These are phyloP conservation scores for Amblyjoppa proteus DNA, from an alignment of 2,888 invertebrate genomes.

Conservation along the genomic window DNA sequence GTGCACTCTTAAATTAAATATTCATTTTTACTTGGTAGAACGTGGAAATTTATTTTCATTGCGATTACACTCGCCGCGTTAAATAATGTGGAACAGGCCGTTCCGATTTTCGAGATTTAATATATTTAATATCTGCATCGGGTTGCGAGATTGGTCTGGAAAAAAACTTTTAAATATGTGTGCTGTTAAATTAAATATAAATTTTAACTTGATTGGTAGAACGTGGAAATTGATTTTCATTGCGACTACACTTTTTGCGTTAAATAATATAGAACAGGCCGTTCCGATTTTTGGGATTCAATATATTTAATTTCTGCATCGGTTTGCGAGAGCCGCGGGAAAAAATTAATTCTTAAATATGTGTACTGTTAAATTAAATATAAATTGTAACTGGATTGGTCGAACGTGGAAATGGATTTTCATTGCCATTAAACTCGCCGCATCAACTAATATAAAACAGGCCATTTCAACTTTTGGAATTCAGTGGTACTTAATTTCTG, in stretches of 20 bases:
- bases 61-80: not conserved
- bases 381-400: not conserved
- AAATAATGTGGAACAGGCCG: not conserved
- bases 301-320: not conserved
- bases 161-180: not conserved
- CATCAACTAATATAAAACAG: too few species aligned
- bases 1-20: not conserved
- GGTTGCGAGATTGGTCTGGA: not conserved
- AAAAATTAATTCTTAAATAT: not conserved
- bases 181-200: not conserved
- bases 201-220: not conserved
- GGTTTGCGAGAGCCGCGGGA: too few species aligned
- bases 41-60: not conserved
- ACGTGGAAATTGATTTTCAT: not conserved
- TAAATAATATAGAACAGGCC: too few species aligned
- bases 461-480: too few species aligned
- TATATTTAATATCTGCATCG: not conserved
- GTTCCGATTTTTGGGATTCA: not conserved
- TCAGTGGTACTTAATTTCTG: too few species aligned
- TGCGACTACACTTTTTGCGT: not conserved
- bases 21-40: not conserved
- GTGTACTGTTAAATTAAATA: not conserved
- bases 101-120: not conserved
- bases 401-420: not conserved
- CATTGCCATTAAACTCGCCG: not conserved